Evolutionary conservation across 2,888 invertebrate genomes (phyloP).

Genomic region (Belgica antarctica): DNA sequence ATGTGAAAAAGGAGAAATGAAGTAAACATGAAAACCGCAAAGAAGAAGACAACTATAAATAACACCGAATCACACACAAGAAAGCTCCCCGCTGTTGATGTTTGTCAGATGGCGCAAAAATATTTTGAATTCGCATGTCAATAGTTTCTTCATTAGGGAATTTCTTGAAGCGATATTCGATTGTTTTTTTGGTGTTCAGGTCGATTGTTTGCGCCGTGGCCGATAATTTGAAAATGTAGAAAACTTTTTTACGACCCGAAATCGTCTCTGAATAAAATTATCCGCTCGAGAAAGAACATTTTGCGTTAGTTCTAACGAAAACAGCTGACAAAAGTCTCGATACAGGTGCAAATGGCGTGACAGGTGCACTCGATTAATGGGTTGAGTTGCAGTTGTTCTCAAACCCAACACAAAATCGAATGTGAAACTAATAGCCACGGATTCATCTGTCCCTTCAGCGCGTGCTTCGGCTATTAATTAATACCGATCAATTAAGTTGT

Average conservation of each 20-base stretch:
- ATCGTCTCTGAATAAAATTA: not conserved
- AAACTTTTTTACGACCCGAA: not conserved
- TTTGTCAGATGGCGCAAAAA: slow-evolving; percentile 42
- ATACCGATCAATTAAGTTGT: too few species aligned
- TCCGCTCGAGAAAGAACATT: not conserved
- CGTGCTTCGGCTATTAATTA: not conserved
- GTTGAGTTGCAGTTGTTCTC: not conserved
- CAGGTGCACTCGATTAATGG: not conserved
- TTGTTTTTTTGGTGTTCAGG: not conserved
- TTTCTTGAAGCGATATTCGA: not conserved
- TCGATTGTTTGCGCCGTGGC: not conserved
- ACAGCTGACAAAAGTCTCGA: not conserved
- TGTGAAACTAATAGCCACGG: not conserved
- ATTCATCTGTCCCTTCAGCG: not conserved
- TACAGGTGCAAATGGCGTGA: not conserved
- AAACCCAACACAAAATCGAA: not conserved
- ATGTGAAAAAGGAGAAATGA: not conserved
- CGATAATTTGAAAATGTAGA: not conserved
- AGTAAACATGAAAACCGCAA: not conserved
- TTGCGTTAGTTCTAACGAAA: not conserved
- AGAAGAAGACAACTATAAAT: slow-evolving; percentile 31
- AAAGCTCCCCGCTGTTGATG: slow-evolving; percentile 18
- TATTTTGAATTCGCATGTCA: slow-evolving; percentile 41
- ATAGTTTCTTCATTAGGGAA: slow-evolving; percentile 29
- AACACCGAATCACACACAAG: not conserved